Percentiles rank a stretch among this genome's conserved stretches.
Evolutionary conservation across 2,888 invertebrate genomes (phyloP).

Genomic region (Mylabris sibirica): DNA sequence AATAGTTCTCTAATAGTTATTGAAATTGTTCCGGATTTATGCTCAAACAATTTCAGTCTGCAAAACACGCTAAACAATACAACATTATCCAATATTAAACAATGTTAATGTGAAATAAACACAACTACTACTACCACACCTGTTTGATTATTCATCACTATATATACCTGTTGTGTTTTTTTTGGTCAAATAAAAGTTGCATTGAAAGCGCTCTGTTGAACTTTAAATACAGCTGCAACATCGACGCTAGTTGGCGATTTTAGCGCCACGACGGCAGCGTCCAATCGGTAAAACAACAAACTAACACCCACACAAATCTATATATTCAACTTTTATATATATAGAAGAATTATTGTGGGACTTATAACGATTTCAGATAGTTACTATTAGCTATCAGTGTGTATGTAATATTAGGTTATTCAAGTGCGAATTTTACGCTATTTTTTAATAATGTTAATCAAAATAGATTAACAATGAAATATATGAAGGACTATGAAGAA

Average conservation of each 20-base stretch:
- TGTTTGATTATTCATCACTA: not conserved
- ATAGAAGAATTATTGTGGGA: not conserved
- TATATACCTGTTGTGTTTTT: no score
- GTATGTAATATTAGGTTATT: not conserved
- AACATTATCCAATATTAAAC: not conserved
- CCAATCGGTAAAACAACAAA: slow-evolving; percentile 20
- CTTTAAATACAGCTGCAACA: not conserved
- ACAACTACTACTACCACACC: not conserved
- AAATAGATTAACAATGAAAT: not conserved
- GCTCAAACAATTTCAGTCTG: not conserved
- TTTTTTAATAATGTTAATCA: not conserved
- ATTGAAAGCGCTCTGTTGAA: not conserved
- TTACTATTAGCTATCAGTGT: not conserved
- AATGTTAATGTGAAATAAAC: not conserved
- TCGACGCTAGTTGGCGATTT: slow-evolving; percentile 23
- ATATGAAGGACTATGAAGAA: slow-evolving; percentile 32
- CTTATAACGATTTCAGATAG: slow-evolving; percentile 34
- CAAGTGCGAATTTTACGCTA: not conserved
- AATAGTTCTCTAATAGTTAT: no score
- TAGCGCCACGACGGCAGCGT: slow-evolving; percentile 32
- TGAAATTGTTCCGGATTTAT: slow-evolving; percentile 3
- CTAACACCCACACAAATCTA: slow-evolving; percentile 25
- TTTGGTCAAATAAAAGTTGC: not conserved
- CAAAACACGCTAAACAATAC: not conserved
- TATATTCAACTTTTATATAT: not conserved